Evolutionary conservation across 2,113 vertebrate species (phyloP).

Genomic region (Saguinus imperator): DNA sequence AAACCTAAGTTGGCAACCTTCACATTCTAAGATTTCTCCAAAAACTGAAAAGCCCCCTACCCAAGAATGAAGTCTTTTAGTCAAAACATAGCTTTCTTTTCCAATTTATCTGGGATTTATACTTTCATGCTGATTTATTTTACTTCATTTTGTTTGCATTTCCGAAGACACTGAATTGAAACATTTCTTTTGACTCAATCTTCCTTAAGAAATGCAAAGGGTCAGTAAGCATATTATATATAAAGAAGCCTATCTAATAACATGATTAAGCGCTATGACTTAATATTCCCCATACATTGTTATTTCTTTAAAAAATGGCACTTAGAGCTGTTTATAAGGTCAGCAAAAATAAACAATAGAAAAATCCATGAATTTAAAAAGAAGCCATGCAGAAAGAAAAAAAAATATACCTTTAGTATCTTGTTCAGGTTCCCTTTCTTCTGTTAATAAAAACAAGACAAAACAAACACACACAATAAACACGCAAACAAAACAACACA

Average conservation of each 20-base stretch:
- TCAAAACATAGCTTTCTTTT: background rate
- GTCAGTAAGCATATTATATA: background rate
- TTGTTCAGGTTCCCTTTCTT: constrained; percentile 79
- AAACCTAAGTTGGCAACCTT: background rate
- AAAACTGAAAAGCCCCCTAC: background rate
- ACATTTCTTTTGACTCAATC: background rate
- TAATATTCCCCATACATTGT: background rate
- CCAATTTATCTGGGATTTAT: background rate
- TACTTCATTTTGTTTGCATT: constrained; percentile 24
- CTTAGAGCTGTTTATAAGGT: background rate
- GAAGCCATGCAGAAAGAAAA: constrained; percentile 20
- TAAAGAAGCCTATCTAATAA: background rate
- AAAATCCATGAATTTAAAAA: constrained; percentile 16
- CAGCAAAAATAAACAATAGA: constrained; percentile 14
- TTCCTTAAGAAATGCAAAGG: constrained; percentile 24
- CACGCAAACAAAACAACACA: constrained; percentile 67
- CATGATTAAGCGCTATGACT: background rate
- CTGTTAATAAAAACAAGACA: constrained; percentile 71
- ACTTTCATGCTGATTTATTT: background rate
- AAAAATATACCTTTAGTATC: constrained; percentile 77
- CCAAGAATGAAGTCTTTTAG: background rate
- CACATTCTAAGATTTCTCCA: constrained; percentile 28
- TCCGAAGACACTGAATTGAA: background rate
- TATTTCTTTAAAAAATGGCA: constrained; percentile 34
- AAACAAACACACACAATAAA: constrained; percentile 46